Conservation (phyloP, 2,113 vertebrate species). For the Sphaerodactylus townsendi region DNA sequence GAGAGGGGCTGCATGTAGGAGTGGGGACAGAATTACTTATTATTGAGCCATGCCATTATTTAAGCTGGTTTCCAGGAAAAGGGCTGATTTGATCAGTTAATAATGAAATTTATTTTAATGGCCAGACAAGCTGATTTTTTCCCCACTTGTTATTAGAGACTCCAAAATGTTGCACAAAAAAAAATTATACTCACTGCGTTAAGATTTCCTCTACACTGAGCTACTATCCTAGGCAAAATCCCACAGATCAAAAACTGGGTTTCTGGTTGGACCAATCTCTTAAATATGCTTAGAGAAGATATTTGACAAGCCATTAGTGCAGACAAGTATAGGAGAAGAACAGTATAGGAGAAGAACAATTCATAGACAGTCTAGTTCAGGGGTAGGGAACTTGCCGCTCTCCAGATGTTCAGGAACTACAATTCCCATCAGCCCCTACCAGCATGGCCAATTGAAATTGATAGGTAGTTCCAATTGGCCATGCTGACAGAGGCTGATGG, state of each 20-base stretch:
- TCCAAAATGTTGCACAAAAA: conserved; percentile 15
- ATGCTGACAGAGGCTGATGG: too few relatives aligned
- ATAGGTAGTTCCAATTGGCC: too few relatives aligned
- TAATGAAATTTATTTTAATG: conserved; percentile 19
- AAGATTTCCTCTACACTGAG: neutral
- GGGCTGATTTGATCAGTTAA: conserved; percentile 41
- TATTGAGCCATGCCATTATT: conserved; percentile 27
- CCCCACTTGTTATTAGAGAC: conserved; percentile 30
- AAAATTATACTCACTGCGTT: conserved; percentile 6
- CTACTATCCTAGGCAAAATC: neutral
- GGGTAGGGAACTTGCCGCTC: too few relatives aligned
- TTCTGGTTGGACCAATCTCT: neutral
- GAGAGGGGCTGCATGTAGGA: neutral
- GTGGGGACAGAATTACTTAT: conserved; percentile 24
- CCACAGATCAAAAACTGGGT: neutral
- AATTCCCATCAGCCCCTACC: too few relatives aligned
- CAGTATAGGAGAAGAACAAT: neutral
- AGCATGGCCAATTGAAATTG: too few relatives aligned
- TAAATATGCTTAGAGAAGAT: neutral
- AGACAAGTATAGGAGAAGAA: neutral
- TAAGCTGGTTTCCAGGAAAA: conserved; percentile 30
- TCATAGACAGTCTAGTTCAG: too few relatives aligned
- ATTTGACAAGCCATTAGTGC: neutral
- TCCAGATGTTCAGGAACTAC: too few relatives aligned
- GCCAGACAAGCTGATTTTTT: conserved; percentile 35